Conservation (phyloP, 2,888 invertebrate genomes). For the Oxystoma pomonae region DNA sequence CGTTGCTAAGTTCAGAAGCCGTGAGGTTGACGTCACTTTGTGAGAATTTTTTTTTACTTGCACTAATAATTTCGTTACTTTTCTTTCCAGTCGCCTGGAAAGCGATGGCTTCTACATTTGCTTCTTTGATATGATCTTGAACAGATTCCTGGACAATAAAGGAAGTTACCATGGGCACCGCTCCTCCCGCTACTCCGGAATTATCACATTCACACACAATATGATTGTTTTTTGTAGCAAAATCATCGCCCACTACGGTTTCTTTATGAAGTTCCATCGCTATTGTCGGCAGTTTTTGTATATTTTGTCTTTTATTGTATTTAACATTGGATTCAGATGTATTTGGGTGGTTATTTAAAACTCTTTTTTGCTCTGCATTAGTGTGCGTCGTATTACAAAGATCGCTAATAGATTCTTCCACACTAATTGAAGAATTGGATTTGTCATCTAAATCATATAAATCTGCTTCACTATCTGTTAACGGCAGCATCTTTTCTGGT, state of each 20-base stretch:
- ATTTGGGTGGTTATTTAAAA: no score
- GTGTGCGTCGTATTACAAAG: no score
- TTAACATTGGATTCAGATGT: neutral
- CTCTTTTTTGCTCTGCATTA: no score
- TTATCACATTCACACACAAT: conserved; percentile 33
- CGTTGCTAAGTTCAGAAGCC: neutral
- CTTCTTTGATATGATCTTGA: neutral
- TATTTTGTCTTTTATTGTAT: conserved; percentile 17
- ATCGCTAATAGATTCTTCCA: no score
- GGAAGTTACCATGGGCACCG: conserved; percentile 29
- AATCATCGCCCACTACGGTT: conserved; percentile 27
- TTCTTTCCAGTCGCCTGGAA: neutral
- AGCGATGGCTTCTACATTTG: neutral
- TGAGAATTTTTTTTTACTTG: neutral
- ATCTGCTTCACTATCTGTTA: no score
- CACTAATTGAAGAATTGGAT: no score
- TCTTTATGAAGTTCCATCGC: conserved; percentile 16
- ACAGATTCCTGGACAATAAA: conserved; percentile 10
- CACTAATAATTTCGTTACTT: neutral
- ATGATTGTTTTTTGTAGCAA: conserved; percentile 18
- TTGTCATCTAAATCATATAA: no score
- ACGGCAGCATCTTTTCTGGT: no score
- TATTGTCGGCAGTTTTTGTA: conserved; percentile 20
- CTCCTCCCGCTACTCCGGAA: conserved; percentile 31
- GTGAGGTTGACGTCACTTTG: neutral